These are phyloP conservation scores for Mastacembelus armatus DNA, from an alignment of 2,797 vertebrate genomes.

Conservation along the genomic window DNA sequence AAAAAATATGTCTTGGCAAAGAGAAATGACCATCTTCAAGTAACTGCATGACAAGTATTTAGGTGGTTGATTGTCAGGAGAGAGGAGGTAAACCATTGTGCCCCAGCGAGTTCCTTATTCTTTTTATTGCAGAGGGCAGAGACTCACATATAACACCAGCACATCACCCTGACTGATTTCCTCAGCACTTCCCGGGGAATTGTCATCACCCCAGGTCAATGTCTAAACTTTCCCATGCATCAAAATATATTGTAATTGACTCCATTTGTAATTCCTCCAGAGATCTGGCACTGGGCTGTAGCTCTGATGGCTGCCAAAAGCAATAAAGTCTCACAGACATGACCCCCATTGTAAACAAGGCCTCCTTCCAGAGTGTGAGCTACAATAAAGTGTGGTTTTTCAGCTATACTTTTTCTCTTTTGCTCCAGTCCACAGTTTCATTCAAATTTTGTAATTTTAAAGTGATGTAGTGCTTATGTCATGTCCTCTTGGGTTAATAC, in stretches of 20 bases:
- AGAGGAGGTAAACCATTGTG: constrained; percentile 48
- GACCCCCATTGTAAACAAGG: constrained; percentile 77
- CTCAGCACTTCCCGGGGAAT: constrained; percentile 73
- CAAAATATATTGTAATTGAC: constrained; percentile 84
- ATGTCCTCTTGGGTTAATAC: constrained; percentile 27
- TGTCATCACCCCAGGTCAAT: constrained; percentile 81
- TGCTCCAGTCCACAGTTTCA: constrained; percentile 28
- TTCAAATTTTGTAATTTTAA: constrained; percentile 37
- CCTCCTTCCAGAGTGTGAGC: constrained; percentile 49
- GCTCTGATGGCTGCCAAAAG: constrained; percentile 80
- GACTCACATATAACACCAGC: constrained; percentile 44
- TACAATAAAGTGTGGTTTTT: constrained; percentile 44
- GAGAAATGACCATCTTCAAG: constrained; percentile 51
- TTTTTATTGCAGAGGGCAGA: constrained; percentile 67
- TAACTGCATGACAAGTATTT: constrained; percentile 51
- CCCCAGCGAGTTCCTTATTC: constrained; percentile 48
- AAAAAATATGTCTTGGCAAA: constrained; percentile 30
- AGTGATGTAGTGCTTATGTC: constrained; percentile 19
- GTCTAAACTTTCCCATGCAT: constrained; percentile 83
- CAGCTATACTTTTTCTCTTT: constrained; percentile 5
- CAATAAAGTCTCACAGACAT: constrained; percentile 80
- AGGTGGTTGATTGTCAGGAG: constrained; percentile 50
- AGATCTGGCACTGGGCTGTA: constrained; percentile 73
- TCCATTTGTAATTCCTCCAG: constrained; percentile 83
- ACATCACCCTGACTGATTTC: constrained; percentile 72